Percentiles rank a stretch among this genome's conserved stretches.
phyloP scores from a whole-genome alignment of 2,113 vertebrate genomes.

The Argyrosomus japonicus region DNA sequence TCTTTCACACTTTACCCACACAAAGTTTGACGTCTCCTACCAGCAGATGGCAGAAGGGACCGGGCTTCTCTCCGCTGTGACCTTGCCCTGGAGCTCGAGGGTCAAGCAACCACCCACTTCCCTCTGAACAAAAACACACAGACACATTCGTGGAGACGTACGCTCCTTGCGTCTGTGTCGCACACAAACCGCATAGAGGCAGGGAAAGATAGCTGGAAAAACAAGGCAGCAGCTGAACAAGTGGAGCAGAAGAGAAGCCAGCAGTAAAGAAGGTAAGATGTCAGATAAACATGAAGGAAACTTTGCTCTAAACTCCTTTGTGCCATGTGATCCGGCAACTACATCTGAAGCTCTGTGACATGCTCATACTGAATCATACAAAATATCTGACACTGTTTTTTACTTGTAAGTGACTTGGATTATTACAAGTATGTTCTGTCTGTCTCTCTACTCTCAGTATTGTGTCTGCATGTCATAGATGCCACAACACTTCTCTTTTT shows the following conservation, averaged over 20 bases:
- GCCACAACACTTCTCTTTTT: neutral
- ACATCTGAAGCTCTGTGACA: neutral
- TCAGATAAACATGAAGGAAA: conserved; percentile 7
- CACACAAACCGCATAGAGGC: neutral
- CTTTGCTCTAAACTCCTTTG: conserved; percentile 1
- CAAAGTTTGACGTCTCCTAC: conserved; percentile 1
- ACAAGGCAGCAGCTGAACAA: conserved; percentile 5
- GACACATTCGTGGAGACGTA: neutral
- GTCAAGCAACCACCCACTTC: conserved; percentile 32
- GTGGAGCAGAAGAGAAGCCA: neutral
- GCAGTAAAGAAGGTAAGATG: conserved; percentile 47
- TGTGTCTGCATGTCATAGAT: neutral
- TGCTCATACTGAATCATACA: neutral
- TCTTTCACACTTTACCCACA: conserved; percentile 2
- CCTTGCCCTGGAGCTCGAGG: conserved; percentile 55
- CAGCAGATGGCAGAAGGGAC: conserved; percentile 66
- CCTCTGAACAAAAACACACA: conserved; percentile 22
- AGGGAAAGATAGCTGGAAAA: neutral
- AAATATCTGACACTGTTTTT: neutral
- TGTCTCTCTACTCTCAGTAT: too few species aligned
- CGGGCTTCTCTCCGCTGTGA: conserved; percentile 29
- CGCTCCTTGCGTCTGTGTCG: neutral
- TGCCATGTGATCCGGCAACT: neutral
- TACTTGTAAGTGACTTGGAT: neutral
- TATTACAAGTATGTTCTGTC: neutral